Evolutionary conservation across 2,888 invertebrate species (phyloP), one percentile per base, ranked within the genome.

Genomic region (Cheilosia soror): DNA sequence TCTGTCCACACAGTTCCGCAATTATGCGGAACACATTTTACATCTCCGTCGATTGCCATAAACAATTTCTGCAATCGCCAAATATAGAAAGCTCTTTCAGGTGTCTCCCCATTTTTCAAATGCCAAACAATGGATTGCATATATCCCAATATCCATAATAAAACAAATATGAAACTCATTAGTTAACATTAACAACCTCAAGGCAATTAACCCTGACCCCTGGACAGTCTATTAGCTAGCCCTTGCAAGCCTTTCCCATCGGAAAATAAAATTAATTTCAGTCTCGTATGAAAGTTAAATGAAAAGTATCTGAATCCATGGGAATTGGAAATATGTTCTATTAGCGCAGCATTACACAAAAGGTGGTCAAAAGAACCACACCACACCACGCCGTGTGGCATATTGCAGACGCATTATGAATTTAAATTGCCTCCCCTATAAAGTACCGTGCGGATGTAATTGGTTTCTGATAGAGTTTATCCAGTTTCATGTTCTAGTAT

Each of bases 271-370:
- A 62, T 62, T 62, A 69, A 71, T 69, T 69, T 69, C 53, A 13
- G n/a, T 63, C 62, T 44, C 7, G 15, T 7, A 42, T 60, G n/a
- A 68, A 31, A 53, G 31, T 44, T 6, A 40, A 20, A 20, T 20
- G 7, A 4, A 31, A 44, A 13, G 29, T 60, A 68, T 51, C 31
- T 53, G 25, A 33, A 31, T 42, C 60, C 29, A 63, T 78, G 77
- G 77, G 77, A 78, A 78, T 78, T 71, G 53, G 27, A 78, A 63
- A 47, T 37, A 47, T 78, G 77, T 63, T 44, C 60, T 68, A 60
- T 58, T 42, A 60, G 20, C 15, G 25, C 66, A 75, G 27, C 31
- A 51, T n/a, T 37, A 27, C 44, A 31, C 58, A 29, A 15, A 55
- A 55, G 53, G 33, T 62, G 44, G 53, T 15, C 20, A 69, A 69